Percentiles rank a stretch among this genome's conserved stretches.
Evolutionary conservation across 2,797 vertebrate species (phyloP).

Genomic region (Crax fasciolata): DNA sequence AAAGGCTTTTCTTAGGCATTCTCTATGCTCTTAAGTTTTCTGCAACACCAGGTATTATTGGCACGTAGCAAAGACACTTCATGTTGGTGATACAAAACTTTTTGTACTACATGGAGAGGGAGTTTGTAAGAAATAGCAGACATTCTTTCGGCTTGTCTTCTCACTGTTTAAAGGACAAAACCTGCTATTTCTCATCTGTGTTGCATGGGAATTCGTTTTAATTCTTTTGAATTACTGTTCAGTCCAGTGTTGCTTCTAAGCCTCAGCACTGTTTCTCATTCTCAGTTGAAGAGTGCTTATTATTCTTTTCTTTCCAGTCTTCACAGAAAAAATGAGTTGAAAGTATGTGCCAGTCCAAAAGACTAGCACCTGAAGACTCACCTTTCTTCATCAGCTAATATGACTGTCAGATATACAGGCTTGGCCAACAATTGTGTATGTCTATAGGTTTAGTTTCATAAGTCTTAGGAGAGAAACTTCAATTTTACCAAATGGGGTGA

Average conservation of each 20-base stretch:
- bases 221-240: not conserved
- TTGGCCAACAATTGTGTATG: not conserved
- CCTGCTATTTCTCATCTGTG: not conserved
- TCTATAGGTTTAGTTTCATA: not conserved
- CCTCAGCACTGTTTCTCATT: not conserved
- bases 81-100: not conserved
- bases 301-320: not conserved
- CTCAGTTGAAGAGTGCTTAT: not conserved
- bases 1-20: not conserved
- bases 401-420: not conserved
- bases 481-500: not conserved
- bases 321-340: not conserved
- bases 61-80: not conserved
- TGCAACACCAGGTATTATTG: not conserved
- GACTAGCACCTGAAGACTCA: not conserved
- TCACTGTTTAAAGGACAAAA: not conserved
- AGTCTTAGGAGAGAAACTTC: not conserved
- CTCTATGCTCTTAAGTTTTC: not conserved
- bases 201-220: not conserved
- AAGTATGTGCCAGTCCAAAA: not conserved
- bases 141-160: not conserved
- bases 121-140: not conserved
- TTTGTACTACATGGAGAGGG: not conserved
- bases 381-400: not conserved
- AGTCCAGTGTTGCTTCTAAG: not conserved